Evolutionary conservation across 2,888 invertebrate genomes (phyloP), one percentile per base, ranked within the genome.

Genomic region (Sylvicola cinctus): DNA sequence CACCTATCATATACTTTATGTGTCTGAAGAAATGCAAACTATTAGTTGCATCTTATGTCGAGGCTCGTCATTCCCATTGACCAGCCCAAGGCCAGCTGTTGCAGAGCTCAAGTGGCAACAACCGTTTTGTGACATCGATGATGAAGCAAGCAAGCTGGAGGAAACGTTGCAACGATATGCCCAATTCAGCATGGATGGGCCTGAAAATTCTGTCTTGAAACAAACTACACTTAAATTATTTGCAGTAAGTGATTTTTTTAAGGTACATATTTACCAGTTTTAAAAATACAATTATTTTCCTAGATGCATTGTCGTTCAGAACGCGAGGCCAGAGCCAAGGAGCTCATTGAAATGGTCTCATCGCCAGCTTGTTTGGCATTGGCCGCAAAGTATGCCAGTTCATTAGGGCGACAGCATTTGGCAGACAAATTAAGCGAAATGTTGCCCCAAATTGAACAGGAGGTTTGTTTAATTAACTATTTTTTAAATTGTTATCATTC

Each of bases 191-290:
- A 55, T 67, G 2, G 66, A 70, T 3, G 70, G 72, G 20, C 65
- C 71, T 11, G 69, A 73, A n/a, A 75, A 74, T 52, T 57, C 65
- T 14, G 14, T 13, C 14, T 65, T 74, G 2, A 70, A 76, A 41
- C 80, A 87, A 50, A 70, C 77, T 4, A 70, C 88, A n/a, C 68
- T 93, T 43, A 87, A 85, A 57, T 57, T 90, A 31, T 91, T 93
- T 61, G 85, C 85, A 31, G 81, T 91, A 56, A 67, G 71, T 62
- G 10, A 25, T 28, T 28, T 13, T 7, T 7, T 13, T 11, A 28
- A 28, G n/a, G 28, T 8, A 25, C 7, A 25, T 27, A 26, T 16
- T 30, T 15, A 23, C 13, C 16, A 28, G 16, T n/a, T 31, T 34
- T 23, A 20, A 20, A 20, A 8, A 20, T 20, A 6, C 16, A 28